A percentile compares a stretch with the other conserved stretches of the same genome.
Conservation (phyloP, 2,797 vertebrate genomes). For the Echiichthys vipera region DNA sequence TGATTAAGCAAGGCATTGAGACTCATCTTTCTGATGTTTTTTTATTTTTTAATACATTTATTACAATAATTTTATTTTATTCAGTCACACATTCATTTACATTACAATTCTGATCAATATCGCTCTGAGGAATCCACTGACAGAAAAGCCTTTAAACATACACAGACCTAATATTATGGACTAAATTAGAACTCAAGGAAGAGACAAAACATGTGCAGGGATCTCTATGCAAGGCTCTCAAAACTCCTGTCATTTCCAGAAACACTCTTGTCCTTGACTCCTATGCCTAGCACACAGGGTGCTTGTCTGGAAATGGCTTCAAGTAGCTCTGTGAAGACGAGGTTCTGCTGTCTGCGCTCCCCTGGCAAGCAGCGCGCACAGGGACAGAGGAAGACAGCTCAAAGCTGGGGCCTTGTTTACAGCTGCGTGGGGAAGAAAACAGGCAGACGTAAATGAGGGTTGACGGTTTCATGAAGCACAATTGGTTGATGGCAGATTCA, state of each 20-base stretch:
- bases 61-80: neutral
- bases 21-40: neutral
- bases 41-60: neutral
- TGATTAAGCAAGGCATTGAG: slow-evolving; percentile 28
- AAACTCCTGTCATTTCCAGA: slow-evolving; percentile 84
- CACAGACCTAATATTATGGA: slow-evolving; percentile 67
- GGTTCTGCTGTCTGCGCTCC: slow-evolving; percentile 84
- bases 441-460: slow-evolving; percentile 96
- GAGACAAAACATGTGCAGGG: slow-evolving; percentile 73
- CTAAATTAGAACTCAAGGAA: slow-evolving; percentile 66
- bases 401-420: slow-evolving; percentile 93
- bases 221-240: slow-evolving; percentile 79
- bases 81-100: neutral
- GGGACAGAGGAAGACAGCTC: slow-evolving; percentile 87
- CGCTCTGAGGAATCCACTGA: neutral
- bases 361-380: slow-evolving; percentile 76
- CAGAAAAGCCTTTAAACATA: slow-evolving; percentile 5
- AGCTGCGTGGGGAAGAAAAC: slow-evolving; percentile 88
- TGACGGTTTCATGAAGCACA: slow-evolving; percentile 99
- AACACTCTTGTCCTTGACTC: slow-evolving; percentile 83
- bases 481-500: slow-evolving; percentile 96
- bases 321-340: slow-evolving; percentile 83
- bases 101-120: slow-evolving; percentile 1
- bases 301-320: slow-evolving; percentile 87
- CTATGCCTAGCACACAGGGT: slow-evolving; percentile 73